Evolutionary conservation across 2,113 vertebrate species (phyloP).

Genomic region (Boulengeromyrus knoepffleri): DNA sequence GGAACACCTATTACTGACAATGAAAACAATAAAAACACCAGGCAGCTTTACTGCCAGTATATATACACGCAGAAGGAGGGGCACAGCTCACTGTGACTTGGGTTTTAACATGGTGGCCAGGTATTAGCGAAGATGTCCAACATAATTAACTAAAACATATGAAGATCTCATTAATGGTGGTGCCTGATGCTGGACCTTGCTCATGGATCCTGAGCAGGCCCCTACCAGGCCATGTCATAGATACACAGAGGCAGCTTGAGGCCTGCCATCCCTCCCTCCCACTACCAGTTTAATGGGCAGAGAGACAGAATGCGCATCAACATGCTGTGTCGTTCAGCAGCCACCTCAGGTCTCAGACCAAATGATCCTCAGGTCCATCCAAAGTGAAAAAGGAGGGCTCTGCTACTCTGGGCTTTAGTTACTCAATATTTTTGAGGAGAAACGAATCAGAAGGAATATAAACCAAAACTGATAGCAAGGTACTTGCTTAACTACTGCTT

Average conservation of each 20-base stretch:
- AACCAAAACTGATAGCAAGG: not conserved
- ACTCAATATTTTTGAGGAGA: not conserved
- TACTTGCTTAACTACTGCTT: not conserved
- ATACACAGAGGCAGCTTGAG: constrained; percentile 10
- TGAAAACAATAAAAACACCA: constrained; percentile 31
- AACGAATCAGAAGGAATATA: not conserved
- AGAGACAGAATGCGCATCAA: not conserved
- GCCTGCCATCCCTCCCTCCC: constrained; percentile 15
- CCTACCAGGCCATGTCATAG: not conserved
- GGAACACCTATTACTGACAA: constrained; percentile 12
- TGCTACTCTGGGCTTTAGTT: not conserved
- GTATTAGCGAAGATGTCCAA: constrained; percentile 10
- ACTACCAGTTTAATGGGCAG: not conserved
- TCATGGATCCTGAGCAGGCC: constrained; percentile 22
- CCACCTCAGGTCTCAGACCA: not conserved
- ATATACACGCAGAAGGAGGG: constrained; percentile 39
- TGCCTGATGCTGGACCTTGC: constrained; percentile 31
- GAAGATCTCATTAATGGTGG: constrained; percentile 22
- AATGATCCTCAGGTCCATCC: not conserved
- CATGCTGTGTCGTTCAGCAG: not conserved
- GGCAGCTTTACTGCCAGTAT: constrained; percentile 41
- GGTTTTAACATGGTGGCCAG: constrained; percentile 34
- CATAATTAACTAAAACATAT: constrained; percentile 40
- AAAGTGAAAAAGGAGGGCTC: too few species aligned
- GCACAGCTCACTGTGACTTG: constrained; percentile 36